Percentiles rank a stretch among this genome's conserved stretches.
Conservation (phyloP, 2,888 invertebrate genomes). For the Endotricha flammealis region DNA sequence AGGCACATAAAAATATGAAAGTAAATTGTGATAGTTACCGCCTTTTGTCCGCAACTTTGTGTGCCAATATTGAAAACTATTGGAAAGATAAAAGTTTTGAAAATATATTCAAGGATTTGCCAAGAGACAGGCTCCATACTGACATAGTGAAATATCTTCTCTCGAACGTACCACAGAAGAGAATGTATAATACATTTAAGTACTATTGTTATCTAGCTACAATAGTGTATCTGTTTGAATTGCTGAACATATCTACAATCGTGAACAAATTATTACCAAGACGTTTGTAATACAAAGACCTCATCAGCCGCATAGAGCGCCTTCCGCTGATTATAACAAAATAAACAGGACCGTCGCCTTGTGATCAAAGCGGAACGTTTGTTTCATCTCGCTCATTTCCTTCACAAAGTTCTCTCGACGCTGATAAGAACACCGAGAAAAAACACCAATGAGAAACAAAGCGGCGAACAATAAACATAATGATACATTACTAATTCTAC, state of each 20-base stretch:
- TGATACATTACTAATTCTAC: slow-evolving; percentile 40
- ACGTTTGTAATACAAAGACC: slow-evolving; percentile 20
- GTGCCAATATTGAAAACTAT: slow-evolving; percentile 7
- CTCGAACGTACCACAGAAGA: no score
- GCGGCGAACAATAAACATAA: slow-evolving; percentile 27
- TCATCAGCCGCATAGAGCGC: slow-evolving; percentile 22
- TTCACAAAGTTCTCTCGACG: slow-evolving; percentile 29
- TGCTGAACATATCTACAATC: not conserved
- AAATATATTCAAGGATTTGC: slow-evolving; percentile 6
- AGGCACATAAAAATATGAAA: not conserved
- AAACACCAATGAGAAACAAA: slow-evolving; percentile 27
- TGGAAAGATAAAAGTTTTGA: slow-evolving; percentile 5
- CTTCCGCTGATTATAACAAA: slow-evolving; percentile 36
- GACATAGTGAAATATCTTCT: slow-evolving; percentile 2
- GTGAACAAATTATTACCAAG: slow-evolving; percentile 12
- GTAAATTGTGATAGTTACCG: slow-evolving; percentile 5
- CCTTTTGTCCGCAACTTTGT: slow-evolving; percentile 1
- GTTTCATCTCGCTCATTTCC: slow-evolving; percentile 46
- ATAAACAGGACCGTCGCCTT: slow-evolving; percentile 34
- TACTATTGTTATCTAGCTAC: no score
- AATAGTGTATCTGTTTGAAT: no score
- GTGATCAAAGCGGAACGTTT: slow-evolving; percentile 44
- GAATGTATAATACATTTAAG: no score
- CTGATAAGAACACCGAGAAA: slow-evolving; percentile 14
- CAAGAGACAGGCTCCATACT: not conserved